A percentile compares a stretch with the other conserved stretches of the same genome.
Evolutionary conservation across 1,140 invertebrate genomes (phyloP).

Genomic region (Temnothorax longispinosus): DNA sequence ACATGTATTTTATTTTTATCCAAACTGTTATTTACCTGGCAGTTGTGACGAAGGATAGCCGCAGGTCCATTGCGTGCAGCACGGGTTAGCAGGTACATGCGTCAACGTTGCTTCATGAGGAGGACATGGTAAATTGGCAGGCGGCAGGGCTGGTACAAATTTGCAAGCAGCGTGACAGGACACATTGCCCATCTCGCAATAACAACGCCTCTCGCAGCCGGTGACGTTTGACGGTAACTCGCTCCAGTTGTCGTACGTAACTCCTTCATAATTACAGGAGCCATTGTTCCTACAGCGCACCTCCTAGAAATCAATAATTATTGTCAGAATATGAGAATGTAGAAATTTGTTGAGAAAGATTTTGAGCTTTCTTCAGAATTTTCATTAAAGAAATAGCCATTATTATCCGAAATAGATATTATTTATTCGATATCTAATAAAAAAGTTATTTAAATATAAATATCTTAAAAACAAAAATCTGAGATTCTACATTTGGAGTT

Average conservation of each 20-base stretch:
- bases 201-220: conserved; percentile 94
- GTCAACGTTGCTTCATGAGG: conserved; percentile 88
- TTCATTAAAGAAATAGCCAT: background rate
- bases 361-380: background rate
- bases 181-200: conserved; percentile 94
- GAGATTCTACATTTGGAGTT: too few relatives aligned
- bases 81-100: conserved; percentile 92
- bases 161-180: conserved; percentile 93
- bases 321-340: background rate
- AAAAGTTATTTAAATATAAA: background rate
- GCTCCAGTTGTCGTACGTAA: conserved; percentile 87
- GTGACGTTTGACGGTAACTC: conserved; percentile 87
- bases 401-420: too few relatives aligned
- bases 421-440: too few relatives aligned
- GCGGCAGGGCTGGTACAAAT: conserved; percentile 90
- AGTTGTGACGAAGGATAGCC: background rate
- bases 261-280: conserved; percentile 90
- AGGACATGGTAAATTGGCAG: conserved; percentile 90
- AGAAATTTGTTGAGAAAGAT: background rate
- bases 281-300: conserved; percentile 92
- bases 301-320: conserved; percentile 81
- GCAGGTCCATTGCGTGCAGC: conserved; percentile 92
- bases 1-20: background rate
- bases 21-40: conserved; percentile 56
- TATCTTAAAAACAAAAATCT: too few relatives aligned